Base-by-base conservation (phyloP, 2,113 vertebrate genomes). In the Miniopterus natalensis region DNA sequence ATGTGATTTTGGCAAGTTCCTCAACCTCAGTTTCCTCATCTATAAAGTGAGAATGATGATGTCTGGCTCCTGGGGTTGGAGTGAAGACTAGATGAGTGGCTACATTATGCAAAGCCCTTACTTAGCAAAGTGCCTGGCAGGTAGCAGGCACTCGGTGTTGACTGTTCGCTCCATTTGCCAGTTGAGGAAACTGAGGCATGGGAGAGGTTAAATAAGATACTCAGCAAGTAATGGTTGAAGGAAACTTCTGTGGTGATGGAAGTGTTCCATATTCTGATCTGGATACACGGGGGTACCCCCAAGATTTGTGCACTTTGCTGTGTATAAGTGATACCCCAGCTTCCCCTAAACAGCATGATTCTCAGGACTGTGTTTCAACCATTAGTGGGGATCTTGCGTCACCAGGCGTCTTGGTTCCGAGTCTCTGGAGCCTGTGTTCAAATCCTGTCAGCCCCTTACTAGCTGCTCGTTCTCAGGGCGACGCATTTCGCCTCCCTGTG, bases 361-460 rank as follows among this genome's bases (percentile, higher is more conserved):
- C 51, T 51, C 11, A n/a, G n/a, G 66, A 31, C 77, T 42, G 17
- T 23, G 29, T 31, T 23, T 42, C 15, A 61, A 3, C 23, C 49
- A 6, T 45, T 42, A 85, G 31, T 23, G 7, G 29, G 36, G 61
- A 6, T 29, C 9, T 71, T 42, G 29, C 13, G 29, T 45, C 42
- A 78, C 40, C 65, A 47, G 2, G 80, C 14, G 7, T 42, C 49
- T 84, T 80, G 29, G 47, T 87, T 75, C 14, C 23, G 36, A 74
- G 84, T 81, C 40, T 70, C 29, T n/a, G 70, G 71, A 90, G 36
- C 47, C 20, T 31, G 8, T 20, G 47, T 86, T 83, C 92, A 83
- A 78, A 66, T 78, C 29, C 14, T 73, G 73, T 51, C 45, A 40
- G 8, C 25, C 49, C 57, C 42, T 68, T 68, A 20, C 25, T n/a